Evolutionary conservation across 2,888 invertebrate species (phyloP).

Genomic region (Drosophila conformis): DNA sequence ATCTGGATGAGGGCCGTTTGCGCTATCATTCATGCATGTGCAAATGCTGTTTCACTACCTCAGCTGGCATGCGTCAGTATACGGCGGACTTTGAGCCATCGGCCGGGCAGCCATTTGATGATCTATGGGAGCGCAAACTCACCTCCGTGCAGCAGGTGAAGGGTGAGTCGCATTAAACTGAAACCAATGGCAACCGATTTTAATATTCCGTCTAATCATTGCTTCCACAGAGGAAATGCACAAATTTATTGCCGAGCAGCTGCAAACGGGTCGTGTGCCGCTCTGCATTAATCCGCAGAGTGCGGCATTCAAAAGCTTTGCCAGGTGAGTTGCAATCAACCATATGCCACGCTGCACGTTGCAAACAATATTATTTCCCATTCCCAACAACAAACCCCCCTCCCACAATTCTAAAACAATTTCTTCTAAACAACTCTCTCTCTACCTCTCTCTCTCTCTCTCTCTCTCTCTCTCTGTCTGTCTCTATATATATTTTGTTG

Average conservation of each 20-base stretch:
- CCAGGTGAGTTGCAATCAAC: conserved; percentile 92
- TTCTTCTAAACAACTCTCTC: conserved; percentile 15
- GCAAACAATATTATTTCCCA: conserved; percentile 9
- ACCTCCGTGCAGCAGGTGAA: conserved; percentile 97
- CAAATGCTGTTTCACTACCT: conserved; percentile 96
- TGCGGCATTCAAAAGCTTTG: conserved; percentile 99
- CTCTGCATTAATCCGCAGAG: conserved; percentile 99
- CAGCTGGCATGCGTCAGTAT: conserved; percentile 93
- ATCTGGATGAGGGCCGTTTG: conserved; percentile 98
- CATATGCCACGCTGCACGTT: conserved; percentile 33
- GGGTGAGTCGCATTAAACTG: conserved; percentile 87
- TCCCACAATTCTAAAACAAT: not conserved
- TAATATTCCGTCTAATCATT: not conserved
- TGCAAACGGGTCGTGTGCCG: conserved; percentile 97
- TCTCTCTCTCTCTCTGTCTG: conserved; percentile 6
- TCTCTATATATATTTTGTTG: conserved; percentile 38
- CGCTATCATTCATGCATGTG: conserved; percentile 99
- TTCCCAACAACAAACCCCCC: not conserved
- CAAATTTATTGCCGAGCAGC: conserved; percentile 98
- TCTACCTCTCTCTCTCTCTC: conserved; percentile 6
- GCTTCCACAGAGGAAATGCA: conserved; percentile 95
- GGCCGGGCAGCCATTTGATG: conserved; percentile 96
- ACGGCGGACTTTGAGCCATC: conserved; percentile 97
- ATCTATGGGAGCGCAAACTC: conserved; percentile 98
- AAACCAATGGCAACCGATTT: not conserved